phyloP scores from a whole-genome alignment of 2,888 invertebrate genomes.

The Philereme transversata region DNA sequence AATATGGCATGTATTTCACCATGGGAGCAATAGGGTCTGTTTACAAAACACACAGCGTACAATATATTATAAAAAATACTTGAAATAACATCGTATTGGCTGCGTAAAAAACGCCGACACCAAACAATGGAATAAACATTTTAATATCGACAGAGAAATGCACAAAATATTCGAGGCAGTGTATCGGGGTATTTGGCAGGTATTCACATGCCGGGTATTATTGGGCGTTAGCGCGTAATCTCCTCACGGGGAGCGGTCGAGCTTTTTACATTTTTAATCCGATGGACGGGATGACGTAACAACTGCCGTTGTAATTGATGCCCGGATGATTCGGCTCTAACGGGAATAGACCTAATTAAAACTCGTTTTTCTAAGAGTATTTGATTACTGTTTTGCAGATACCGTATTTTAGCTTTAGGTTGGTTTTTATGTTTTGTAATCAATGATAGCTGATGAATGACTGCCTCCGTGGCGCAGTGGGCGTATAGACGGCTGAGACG shows the following conservation, averaged over 20 bases:
- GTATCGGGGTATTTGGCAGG: constrained; percentile 38
- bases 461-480: too few species aligned
- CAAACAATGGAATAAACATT: constrained; percentile 22
- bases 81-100: background rate
- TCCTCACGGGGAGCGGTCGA: constrained; percentile 35
- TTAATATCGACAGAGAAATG: constrained; percentile 23
- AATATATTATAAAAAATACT: background rate
- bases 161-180: constrained; percentile 19
- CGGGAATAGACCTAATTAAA: constrained; percentile 36
- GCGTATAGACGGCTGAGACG: too few species aligned
- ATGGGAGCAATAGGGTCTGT: background rate
- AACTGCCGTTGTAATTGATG: constrained; percentile 27
- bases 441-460: too few species aligned
- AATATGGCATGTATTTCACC: background rate
- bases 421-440: too few species aligned
- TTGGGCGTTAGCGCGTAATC: constrained; percentile 49
- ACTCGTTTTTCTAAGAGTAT: constrained; percentile 19
- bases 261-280: constrained; percentile 48
- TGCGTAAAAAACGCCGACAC: constrained; percentile 11
- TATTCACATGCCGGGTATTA: constrained; percentile 47
- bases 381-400: constrained; percentile 13
- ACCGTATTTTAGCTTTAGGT: too few species aligned
- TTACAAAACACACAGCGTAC: background rate
- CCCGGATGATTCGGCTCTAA: constrained; percentile 19
- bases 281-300: constrained; percentile 15